Conservation (phyloP, 2,888 invertebrate species). For the Parascotia fuliginaria region DNA sequence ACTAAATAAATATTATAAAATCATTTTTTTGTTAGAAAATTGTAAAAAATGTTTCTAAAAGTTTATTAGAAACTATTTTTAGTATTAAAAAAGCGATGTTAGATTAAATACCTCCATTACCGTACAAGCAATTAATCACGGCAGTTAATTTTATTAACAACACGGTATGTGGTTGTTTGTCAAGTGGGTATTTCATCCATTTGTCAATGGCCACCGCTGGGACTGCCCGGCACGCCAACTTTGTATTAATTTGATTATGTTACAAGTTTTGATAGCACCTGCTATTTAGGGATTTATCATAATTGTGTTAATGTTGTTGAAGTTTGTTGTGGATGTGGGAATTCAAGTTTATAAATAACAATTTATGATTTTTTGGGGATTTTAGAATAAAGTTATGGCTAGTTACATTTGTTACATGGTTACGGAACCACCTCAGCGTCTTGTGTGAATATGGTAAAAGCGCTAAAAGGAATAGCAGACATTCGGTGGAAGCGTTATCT, state of each 20-base stretch:
- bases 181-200: conserved; percentile 53
- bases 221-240: conserved; percentile 39
- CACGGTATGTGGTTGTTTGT: conserved; percentile 58
- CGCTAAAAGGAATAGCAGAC: too few relatives aligned
- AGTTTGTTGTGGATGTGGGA: not conserved
- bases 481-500: too few relatives aligned
- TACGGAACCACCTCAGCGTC: too few relatives aligned
- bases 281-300: not conserved
- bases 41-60: too few relatives aligned
- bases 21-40: too few relatives aligned
- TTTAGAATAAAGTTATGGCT: too few relatives aligned
- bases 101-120: conserved; percentile 47
- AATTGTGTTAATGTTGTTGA: not conserved
- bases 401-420: too few relatives aligned
- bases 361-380: too few relatives aligned
- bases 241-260: conserved; percentile 49
- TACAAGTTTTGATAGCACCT: conserved; percentile 24
- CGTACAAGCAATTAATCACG: conserved; percentile 65
- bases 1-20: too few relatives aligned
- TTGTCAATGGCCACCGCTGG: conserved; percentile 57
- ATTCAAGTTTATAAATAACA: too few relatives aligned
- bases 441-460: too few relatives aligned
- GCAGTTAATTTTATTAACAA: conserved; percentile 71
- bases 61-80: too few relatives aligned
- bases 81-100: conserved; percentile 12